Evolutionary conservation across 2,797 vertebrate species (phyloP), one percentile per base, ranked within the genome.

Genomic region (Borostomias antarcticus): DNA sequence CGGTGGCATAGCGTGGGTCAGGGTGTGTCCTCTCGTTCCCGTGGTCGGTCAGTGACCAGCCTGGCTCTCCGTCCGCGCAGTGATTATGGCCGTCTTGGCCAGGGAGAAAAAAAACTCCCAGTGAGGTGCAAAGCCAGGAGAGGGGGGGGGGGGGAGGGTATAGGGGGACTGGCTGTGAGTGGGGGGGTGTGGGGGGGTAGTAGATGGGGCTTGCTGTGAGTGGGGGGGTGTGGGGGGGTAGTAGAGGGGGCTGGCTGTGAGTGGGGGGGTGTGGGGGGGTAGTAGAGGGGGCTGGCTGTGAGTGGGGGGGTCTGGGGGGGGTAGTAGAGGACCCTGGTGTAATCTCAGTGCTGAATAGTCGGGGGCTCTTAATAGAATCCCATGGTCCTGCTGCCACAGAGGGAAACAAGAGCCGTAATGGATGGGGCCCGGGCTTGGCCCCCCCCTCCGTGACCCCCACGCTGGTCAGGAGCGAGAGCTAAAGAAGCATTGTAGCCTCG

Each of bases 401-500:
- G 91, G 94, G 94, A 95, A 95, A 95, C 93, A 95, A 95, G 92
- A 92, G 88, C 92, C 82, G 89, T 95, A 96, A 97, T 95, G 94
- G 94, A 97, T 96, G 95, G 93, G 92, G n/a, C n/a, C 84, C 93
- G 90, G 84, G 86, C 88, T 93, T 91, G 88, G 92, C 56, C 67
- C 15, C 25, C 43, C 33, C 62, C 56, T 33, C 35, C 9, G 69
- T 89, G 86, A 90, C 86, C 92, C 92, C 92, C 93, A 93, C 92
- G 93, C 93, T 96, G 94, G 93, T 94, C 93, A 93, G 94, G 95
- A 94, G 94, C 95, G 95, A 95, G 93, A 96, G 93, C 92, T 91
- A 94, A 95, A 96, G 95, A 97, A 92, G 94, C 94, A 95, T 96
- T 96, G 94, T 96, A 95, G 95, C 96, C 94, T 80, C 89, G 82